Percentiles rank a stretch among this genome's conserved stretches.
These are phyloP conservation scores for Catostomus latipinnis DNA, from an alignment of 2,797 vertebrate species.

Conservation along the genomic window DNA sequence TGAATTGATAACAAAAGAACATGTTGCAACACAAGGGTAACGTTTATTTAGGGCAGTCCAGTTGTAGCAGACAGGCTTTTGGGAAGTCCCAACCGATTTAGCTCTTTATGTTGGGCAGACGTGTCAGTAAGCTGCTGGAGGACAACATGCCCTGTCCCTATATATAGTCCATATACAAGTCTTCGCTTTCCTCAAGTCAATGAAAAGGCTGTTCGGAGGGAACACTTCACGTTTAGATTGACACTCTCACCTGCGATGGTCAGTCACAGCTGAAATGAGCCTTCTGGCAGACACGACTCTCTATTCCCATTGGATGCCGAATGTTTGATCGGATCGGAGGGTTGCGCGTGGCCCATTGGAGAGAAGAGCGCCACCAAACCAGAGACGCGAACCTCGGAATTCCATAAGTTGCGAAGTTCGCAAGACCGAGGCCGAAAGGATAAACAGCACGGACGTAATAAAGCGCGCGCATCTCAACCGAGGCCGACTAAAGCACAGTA, in stretches of 20 bases:
- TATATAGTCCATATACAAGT: slow-evolving; percentile 60
- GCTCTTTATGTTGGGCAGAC: slow-evolving; percentile 65
- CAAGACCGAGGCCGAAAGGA: not conserved
- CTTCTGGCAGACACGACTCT: slow-evolving; percentile 61
- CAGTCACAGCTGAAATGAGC: slow-evolving; percentile 69
- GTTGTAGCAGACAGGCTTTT: slow-evolving; percentile 15
- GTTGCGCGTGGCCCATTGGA: slow-evolving; percentile 66
- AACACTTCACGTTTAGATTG: slow-evolving; percentile 61
- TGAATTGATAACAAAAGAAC: slow-evolving; percentile 6
- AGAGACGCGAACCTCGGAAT: slow-evolving; percentile 75
- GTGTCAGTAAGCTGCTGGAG: slow-evolving; percentile 76
- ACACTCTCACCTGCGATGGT: slow-evolving; percentile 75
- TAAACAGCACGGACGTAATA: not conserved
- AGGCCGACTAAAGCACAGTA: slow-evolving; percentile 25
- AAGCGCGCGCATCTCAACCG: not conserved
- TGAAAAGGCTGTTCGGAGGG: slow-evolving; percentile 19
- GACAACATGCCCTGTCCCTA: slow-evolving; percentile 51
- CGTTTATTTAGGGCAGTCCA: slow-evolving; percentile 63
- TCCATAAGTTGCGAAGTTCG: slow-evolving; percentile 80
- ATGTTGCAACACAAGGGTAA: slow-evolving; percentile 36
- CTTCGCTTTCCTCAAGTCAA: slow-evolving; percentile 61
- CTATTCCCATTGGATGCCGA: slow-evolving; percentile 65
- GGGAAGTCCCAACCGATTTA: slow-evolving; percentile 80
- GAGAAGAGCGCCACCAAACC: slow-evolving; percentile 39
- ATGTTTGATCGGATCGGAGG: slow-evolving; percentile 47